Base-by-base conservation (phyloP, 2,888 invertebrate genomes). In the Drepana falcataria region DNA sequence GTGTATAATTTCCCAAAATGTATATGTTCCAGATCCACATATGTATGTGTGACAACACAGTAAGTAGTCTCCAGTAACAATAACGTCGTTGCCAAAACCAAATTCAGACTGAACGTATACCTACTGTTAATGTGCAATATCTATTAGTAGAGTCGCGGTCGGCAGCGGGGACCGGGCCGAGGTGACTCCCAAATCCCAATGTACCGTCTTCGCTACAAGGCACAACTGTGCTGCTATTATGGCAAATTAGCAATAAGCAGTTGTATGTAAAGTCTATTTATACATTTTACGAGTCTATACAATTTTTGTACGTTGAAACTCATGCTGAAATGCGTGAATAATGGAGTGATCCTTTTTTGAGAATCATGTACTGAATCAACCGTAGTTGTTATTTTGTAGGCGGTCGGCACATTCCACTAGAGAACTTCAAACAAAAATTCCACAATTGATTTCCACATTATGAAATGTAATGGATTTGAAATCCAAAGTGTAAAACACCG, bases 361-460 rank as follows among this genome's bases (percentile, higher is more conserved):
- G 89, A 89, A 87, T 88, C 87, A 85, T 89, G 88, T 87, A 88
- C 84, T 87, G 83, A 87, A 79, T 82, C 82, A 87, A 83, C 76
- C 75, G 85, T 91, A 89, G 88, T 83, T 77, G 84, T 87, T 88
- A 85, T 83, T 83, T 84, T 85, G 81, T 87, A 88, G 90, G 88
- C 87, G 87, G 88, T 88, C 88, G 88, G 88, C 88, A 91, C 91
- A 91, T 91, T 91, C 91, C 91, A 89, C 80, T 87, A 88, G 85
- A 82, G 79, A 81, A 84, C 86, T 86, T 81, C 82, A 79, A 79
- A 80, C 79, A 73, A 85, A 84, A 85, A 87, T 86, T 88, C 86
- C 88, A 88, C 82, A 79, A 85, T 91, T 89, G 77, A 87, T 90
- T 90, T 88, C 84, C 85, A 87, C 85, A 85, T 83, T 85, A 83